A percentile compares a stretch with the other conserved stretches of the same genome.
These are phyloP conservation scores for Koerneria pararmatus DNA, from an alignment of 2,888 invertebrate genomes.

Conservation along the genomic window DNA sequence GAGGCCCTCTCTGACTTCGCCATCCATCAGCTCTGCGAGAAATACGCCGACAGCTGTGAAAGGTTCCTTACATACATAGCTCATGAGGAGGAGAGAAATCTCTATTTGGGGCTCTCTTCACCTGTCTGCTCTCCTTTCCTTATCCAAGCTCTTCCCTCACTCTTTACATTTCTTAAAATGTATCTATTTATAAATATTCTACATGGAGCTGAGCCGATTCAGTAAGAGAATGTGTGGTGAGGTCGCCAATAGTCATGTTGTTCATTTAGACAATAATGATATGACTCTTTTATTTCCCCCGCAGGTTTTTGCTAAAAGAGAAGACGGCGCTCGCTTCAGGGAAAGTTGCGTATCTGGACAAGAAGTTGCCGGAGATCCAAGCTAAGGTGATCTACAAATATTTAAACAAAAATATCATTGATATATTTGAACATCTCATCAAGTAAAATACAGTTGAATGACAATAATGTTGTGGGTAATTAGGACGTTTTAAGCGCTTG, in stretches of 20 bases:
- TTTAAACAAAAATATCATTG: too few species aligned
- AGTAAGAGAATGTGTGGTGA: too few species aligned
- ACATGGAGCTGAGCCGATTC: too few species aligned
- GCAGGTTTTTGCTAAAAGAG: constrained; percentile 59
- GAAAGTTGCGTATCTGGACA: constrained; percentile 78
- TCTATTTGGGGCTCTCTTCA: background rate
- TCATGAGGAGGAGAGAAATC: background rate
- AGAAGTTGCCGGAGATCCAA: constrained; percentile 73
- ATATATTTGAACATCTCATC: too few species aligned
- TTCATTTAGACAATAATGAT: background rate
- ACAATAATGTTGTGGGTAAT: too few species aligned
- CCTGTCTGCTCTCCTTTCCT: background rate
- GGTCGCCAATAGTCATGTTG: too few species aligned
- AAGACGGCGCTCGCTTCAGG: constrained; percentile 77
- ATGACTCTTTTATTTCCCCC: background rate
- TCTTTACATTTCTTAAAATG: background rate
- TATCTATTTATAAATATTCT: background rate
- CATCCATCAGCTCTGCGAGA: constrained; percentile 45
- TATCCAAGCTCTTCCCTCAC: background rate
- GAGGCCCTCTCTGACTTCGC: constrained; percentile 82
- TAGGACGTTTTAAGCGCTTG: too few species aligned
- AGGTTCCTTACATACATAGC: background rate
- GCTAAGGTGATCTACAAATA: too few species aligned
- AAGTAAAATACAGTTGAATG: too few species aligned
- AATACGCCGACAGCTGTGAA: constrained; percentile 23